Evolutionary conservation across 53 echinoderm and acorn worm genomes (phyloP).

Genomic region (Crossaster papposus): DNA sequence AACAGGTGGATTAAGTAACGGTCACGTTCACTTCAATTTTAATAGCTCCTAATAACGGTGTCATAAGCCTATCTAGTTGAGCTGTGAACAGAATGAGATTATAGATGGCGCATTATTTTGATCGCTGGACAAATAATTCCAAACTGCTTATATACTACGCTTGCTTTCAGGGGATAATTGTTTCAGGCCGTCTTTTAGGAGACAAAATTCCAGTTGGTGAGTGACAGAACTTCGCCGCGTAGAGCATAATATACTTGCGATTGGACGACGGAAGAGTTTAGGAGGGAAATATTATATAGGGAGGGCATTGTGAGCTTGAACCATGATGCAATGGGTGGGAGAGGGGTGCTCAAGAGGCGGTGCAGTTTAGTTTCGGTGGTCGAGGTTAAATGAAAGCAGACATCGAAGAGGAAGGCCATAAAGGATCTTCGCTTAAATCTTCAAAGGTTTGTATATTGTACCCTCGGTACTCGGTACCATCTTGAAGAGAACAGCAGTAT

Average conservation of each 20-base stretch:
- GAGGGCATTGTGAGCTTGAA: neutral
- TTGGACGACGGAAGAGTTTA: neutral
- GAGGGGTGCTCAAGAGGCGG: no score
- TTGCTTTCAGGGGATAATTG: neutral
- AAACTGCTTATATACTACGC: neutral
- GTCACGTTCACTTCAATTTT: slow-evolving; percentile 6
- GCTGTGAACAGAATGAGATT: neutral
- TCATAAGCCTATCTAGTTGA: neutral
- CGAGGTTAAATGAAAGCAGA: no score
- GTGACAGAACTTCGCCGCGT: neutral
- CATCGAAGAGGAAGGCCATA: no score
- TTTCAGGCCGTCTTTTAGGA: neutral
- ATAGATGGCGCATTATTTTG: neutral
- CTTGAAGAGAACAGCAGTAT: no score
- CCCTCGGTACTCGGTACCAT: no score
- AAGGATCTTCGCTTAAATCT: no score
- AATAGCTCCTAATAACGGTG: slow-evolving; percentile 4
- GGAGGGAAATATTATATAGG: neutral
- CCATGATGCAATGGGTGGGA: no score
- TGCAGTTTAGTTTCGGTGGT: no score
- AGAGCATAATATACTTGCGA: neutral
- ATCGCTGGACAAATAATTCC: slow-evolving; percentile 4
- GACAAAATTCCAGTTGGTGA: neutral
- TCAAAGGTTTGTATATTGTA: no score
- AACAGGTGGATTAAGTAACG: slow-evolving; percentile 15